Conservation (phyloP, 2,797 vertebrate genomes). For the Mormyrops boulengeri region DNA sequence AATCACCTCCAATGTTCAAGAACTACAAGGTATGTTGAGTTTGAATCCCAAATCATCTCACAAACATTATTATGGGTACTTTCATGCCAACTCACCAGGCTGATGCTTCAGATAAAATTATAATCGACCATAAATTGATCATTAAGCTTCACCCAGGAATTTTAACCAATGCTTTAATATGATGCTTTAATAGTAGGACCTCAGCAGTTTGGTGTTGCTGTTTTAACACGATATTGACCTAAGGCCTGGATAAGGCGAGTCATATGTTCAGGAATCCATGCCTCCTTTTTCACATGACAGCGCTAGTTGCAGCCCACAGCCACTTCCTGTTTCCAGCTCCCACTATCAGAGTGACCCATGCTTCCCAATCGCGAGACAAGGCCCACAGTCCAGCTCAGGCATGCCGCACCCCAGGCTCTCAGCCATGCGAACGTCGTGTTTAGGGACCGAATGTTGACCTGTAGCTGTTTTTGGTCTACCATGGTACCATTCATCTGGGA, state of each 20-base stretch:
- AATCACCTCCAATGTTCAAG: neutral
- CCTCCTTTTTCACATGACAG: neutral
- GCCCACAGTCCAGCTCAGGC: neutral
- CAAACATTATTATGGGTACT: neutral
- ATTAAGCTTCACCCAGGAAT: neutral
- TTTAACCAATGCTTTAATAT: neutral
- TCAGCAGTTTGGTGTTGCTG: neutral
- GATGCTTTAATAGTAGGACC: neutral
- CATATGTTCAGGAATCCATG: neutral
- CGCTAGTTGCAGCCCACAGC: neutral
- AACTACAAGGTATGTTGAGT: neutral
- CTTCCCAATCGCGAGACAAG: conserved; percentile 14
- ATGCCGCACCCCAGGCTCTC: neutral
- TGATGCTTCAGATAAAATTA: neutral
- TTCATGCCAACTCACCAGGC: neutral
- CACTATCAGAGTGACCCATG: conserved; percentile 12
- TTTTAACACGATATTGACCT: neutral
- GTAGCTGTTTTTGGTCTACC: neutral
- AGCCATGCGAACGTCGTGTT: neutral
- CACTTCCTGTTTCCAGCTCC: conserved; percentile 21
- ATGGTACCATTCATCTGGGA: neutral
- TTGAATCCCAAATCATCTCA: neutral
- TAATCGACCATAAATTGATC: neutral
- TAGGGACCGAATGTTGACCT: neutral
- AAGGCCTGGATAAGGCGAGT: neutral